Base-by-base conservation (phyloP, 2,888 invertebrate species). In the Tiliacea aurago region DNA sequence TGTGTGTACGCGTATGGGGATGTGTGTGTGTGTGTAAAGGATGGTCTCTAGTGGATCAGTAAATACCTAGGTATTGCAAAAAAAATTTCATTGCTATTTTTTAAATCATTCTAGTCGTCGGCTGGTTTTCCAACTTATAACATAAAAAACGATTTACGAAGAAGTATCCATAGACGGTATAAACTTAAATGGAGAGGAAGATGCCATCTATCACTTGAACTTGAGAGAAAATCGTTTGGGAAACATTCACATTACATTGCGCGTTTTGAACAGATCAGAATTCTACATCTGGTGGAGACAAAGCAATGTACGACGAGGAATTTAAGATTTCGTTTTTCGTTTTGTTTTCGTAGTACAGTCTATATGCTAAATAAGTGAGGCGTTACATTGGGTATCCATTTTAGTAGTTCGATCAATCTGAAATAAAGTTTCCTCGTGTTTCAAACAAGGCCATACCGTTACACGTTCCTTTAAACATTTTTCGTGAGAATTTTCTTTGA, bases 301-400 rank as follows among this genome's bases (percentile, higher is more conserved):
- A 18, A 51, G 84, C 47, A 53, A 65, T 79, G 61, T 56, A 62
- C n/a, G 23, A 23, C 10, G 33, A 3, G 41, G 2, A 20, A n/a
- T 20, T 7, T 13, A 15, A 37, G 56, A 62, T 37, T n/a, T 47
- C 41, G 41, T 20, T n/a, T 28, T 13, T n/a, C n/a, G 51, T 43
- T 51, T 51, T 33, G 45, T 72, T 63, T 80, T 68, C 28, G 28
- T 56, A 56, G 80, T 80, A 74, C 7, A 49, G 64, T 53, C 55
- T 68, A 43, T 65, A 84, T 84, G 84, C 84, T 80, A 80, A 84
- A 79, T 79, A 79, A 79, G 75, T 84, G 80, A 80, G 67, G 84
- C 80, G 84, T 80, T 80, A 84, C 73, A 80, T 80, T 70, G 70
- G 72, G 70, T 68, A 71, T 84, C 84, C 73, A 83, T 79, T 79